Conservation (phyloP, 2,113 vertebrate genomes). For the Sitta europaea region DNA sequence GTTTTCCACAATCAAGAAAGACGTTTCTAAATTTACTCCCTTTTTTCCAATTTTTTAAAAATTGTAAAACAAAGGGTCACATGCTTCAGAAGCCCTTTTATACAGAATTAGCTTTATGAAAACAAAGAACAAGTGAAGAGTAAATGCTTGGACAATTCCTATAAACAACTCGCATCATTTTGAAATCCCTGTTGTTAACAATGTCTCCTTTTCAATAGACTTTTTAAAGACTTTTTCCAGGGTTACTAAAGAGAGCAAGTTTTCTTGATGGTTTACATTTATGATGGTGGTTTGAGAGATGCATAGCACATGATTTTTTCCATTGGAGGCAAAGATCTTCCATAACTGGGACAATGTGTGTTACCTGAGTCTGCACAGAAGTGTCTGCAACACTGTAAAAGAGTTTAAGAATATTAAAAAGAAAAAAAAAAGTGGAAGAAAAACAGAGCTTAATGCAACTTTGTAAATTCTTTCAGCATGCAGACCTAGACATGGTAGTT, state of each 20-base stretch:
- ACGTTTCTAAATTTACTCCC: slow-evolving; percentile 2
- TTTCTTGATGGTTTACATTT: not conserved
- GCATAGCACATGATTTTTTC: not conserved
- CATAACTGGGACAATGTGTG: not conserved
- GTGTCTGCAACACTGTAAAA: not conserved
- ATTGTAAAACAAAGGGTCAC: not conserved
- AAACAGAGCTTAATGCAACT: not conserved
- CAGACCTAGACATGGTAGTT: not conserved
- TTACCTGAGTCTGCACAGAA: not conserved
- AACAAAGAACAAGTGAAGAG: not conserved
- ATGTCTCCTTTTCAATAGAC: not conserved
- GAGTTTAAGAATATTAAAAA: not conserved
- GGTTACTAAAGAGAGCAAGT: not conserved
- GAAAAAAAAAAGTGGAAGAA: not conserved
- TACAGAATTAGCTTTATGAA: slow-evolving; percentile 18
- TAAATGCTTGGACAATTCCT: slow-evolving; percentile 17
- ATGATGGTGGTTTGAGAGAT: not conserved
- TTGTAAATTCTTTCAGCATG: slow-evolving; percentile 31
- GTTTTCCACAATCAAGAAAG: slow-evolving; percentile 19
- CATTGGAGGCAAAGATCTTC: not conserved
- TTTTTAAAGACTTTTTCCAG: not conserved
- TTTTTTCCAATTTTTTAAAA: not conserved
- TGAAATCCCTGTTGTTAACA: not conserved
- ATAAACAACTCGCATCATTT: not conserved
- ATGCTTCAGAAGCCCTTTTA: not conserved